These are phyloP conservation scores for Oopsacas minuta DNA, from an alignment of 37 sponge, comb jelly and placozoan genomes.

Conservation along the genomic window DNA sequence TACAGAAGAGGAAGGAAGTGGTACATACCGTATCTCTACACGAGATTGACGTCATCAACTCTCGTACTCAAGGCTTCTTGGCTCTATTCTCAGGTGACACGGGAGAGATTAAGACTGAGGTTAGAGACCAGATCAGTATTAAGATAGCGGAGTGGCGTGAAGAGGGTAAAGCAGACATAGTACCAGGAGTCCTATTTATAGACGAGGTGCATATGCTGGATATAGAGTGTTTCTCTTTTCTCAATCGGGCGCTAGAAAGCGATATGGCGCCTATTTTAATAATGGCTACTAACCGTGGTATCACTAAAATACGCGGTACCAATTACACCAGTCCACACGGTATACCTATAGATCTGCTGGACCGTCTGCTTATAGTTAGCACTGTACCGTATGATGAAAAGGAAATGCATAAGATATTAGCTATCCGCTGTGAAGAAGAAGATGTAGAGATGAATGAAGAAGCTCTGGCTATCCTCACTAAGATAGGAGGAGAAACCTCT, in stretches of 20 bases:
- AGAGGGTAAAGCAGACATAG: conserved; percentile 96
- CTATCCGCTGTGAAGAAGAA: conserved; percentile 95
- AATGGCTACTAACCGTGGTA: conserved; percentile 95
- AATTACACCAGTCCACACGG: conserved; percentile 90
- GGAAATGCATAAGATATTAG: conserved; percentile 76
- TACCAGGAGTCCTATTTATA: conserved; percentile 90
- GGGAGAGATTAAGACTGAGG: conserved; percentile 91
- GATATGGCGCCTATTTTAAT: conserved; percentile 88
- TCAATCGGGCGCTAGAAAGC: conserved; percentile 88
- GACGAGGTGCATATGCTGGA: conserved; percentile 99
- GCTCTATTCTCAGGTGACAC: conserved; percentile 96
- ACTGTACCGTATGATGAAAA: conserved; percentile 86
- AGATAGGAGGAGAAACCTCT: conserved; percentile 84
- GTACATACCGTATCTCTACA: conserved; percentile 96
- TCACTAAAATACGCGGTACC: conserved; percentile 85
- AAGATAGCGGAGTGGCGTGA: conserved; percentile 98
- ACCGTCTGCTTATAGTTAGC: conserved; percentile 85
- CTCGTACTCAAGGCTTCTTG: conserved; percentile 85
- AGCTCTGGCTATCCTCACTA: conserved; percentile 74
- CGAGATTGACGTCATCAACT: conserved; percentile 98
- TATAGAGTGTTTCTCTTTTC: conserved; percentile 97
- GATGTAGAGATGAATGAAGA: conserved; percentile 96
- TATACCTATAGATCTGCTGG: conserved; percentile 87
- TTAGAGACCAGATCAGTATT: conserved; percentile 91
- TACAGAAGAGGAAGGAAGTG: conserved; percentile 95